Percentiles rank a stretch among this genome's conserved stretches.
phyloP scores from a whole-genome alignment of 2,888 invertebrate species.

The Eristalinus sepulchralis region DNA sequence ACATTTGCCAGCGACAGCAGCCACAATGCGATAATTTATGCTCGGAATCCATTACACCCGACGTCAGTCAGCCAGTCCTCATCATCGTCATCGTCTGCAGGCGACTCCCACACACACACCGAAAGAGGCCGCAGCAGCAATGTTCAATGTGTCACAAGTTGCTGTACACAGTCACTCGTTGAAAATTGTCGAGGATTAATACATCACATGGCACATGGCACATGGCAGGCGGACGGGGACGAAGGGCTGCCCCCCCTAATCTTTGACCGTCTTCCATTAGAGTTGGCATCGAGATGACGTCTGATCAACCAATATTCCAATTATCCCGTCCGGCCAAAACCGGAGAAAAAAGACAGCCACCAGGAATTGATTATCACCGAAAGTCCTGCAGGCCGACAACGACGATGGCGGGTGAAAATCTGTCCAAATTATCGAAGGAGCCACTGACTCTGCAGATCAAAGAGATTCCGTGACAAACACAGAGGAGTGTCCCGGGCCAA shows the following conservation, averaged over 20 bases:
- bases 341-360: neutral
- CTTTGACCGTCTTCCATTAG: conserved; percentile 68
- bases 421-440: conserved; percentile 67
- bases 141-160: conserved; percentile 52
- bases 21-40: conserved; percentile 67
- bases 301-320: conserved; percentile 64
- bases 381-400: neutral
- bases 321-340: conserved; percentile 33
- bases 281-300: conserved; percentile 59
- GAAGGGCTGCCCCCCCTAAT: conserved; percentile 41
- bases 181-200: conserved; percentile 67
- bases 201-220: conserved; percentile 39
- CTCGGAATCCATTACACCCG: conserved; percentile 68
- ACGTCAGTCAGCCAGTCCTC: conserved; percentile 63
- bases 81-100: conserved; percentile 52
- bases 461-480: conserved; percentile 59
- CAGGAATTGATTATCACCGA: conserved; percentile 60
- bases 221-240: neutral
- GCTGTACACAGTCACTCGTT: conserved; percentile 22
- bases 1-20: conserved; percentile 45
- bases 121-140: conserved; percentile 9
- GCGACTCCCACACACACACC: conserved; percentile 22
- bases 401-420: conserved; percentile 55
- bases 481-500: conserved; percentile 28
- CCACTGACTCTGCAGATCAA: conserved; percentile 65